phyloP scores from a whole-genome alignment of 2,888 invertebrate species.

The Diaprepes abbreviatus region DNA sequence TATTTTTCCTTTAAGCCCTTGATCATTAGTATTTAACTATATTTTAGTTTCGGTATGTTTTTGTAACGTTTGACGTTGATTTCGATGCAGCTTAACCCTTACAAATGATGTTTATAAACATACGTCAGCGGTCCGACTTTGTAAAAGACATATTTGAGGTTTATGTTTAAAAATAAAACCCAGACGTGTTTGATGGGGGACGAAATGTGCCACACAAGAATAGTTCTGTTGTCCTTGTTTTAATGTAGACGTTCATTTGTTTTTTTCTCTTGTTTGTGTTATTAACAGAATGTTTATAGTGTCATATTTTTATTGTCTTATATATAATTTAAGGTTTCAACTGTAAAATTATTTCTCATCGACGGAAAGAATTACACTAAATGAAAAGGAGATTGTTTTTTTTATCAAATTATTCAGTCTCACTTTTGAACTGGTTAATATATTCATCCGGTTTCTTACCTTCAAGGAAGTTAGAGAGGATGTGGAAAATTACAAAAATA shows the following conservation, averaged over 20 bases:
- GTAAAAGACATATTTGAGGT: conserved; percentile 42
- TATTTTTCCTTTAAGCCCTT: conserved; percentile 1
- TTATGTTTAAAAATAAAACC: conserved; percentile 38
- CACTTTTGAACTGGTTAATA: no score
- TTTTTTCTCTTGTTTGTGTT: conserved; percentile 7
- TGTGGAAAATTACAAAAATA: no score
- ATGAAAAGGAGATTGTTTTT: no score
- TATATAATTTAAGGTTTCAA: no score
- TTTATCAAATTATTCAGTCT: no score
- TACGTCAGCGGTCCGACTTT: conserved; percentile 36
- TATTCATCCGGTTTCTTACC: no score
- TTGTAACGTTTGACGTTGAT: conserved; percentile 13
- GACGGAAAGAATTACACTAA: no score
- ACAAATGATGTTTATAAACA: conserved; percentile 44
- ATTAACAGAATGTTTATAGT: no score
- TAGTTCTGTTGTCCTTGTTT: conserved; percentile 28
- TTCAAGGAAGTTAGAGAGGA: no score
- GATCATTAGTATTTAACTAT: conserved; percentile 2
- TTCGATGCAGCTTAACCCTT: conserved; percentile 35
- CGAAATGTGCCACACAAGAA: conserved; percentile 39
- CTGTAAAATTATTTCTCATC: no score
- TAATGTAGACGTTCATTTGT: conserved; percentile 23
- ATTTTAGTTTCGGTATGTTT: conserved; percentile 23
- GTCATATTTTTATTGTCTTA: no score
- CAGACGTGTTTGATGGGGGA: conserved; percentile 34